Evolutionary conservation across 2,797 vertebrate genomes (phyloP).

Genomic region (Cirrhinus molitorella): DNA sequence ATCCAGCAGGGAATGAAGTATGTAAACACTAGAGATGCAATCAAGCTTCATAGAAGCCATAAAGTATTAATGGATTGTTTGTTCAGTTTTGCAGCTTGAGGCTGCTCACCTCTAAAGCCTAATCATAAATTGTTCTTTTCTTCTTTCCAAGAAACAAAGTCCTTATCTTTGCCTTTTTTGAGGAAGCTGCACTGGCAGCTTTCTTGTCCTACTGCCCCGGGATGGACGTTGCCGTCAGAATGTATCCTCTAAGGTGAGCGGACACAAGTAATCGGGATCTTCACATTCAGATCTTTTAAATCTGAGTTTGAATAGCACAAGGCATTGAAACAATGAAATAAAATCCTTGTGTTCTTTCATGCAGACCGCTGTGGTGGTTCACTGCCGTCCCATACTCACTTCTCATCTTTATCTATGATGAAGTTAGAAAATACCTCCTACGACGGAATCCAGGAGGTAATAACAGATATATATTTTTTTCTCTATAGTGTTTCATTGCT

Average conservation of each 20-base stretch:
- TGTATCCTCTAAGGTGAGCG: conserved; percentile 96
- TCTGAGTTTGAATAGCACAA: neutral
- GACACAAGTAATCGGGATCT: neutral
- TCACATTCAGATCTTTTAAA: neutral
- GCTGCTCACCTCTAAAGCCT: neutral
- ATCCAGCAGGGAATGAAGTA: conserved; percentile 98
- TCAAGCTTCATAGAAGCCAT: neutral
- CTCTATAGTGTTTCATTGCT: neutral
- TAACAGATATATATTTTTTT: conserved; percentile 44
- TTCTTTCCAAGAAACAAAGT: conserved; percentile 88
- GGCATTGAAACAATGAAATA: neutral
- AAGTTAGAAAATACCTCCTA: conserved; percentile 92
- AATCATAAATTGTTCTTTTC: neutral
- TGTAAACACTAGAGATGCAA: conserved; percentile 54
- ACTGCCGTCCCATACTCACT: conserved; percentile 97
- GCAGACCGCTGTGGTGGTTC: conserved; percentile 96
- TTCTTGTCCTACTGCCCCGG: conserved; percentile 97
- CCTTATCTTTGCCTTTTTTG: conserved; percentile 97
- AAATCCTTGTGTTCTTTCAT: neutral
- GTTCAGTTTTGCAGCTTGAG: neutral
- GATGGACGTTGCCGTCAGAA: conserved; percentile 94
- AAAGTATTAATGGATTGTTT: neutral
- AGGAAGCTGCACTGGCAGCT: conserved; percentile 93
- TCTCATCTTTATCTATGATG: conserved; percentile 95
- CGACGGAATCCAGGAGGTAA: conserved; percentile 96